phyloP scores from a whole-genome alignment of 2,113 vertebrate genomes.

The Cyphomyrus plagiostoma region DNA sequence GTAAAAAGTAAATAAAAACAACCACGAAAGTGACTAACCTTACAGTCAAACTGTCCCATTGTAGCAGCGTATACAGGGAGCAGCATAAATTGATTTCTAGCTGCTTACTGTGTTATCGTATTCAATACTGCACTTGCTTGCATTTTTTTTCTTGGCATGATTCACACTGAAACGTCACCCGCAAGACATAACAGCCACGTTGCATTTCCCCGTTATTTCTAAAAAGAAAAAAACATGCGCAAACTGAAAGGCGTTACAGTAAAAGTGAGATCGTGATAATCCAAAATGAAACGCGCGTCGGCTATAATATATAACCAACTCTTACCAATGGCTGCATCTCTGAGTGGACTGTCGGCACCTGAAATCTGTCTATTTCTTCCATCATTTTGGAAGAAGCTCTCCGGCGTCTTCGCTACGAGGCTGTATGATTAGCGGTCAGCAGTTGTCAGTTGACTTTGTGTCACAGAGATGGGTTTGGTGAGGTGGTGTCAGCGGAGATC shows the following conservation, averaged over 20 bases:
- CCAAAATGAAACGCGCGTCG: neutral
- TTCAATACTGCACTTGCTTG: neutral
- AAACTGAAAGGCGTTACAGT: neutral
- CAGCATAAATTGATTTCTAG: neutral
- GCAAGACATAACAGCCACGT: neutral
- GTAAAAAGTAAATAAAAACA: neutral
- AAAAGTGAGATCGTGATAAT: neutral
- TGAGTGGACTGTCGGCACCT: conserved; percentile 83
- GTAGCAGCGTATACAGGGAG: neutral
- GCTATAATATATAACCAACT: neutral
- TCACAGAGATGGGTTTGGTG: neutral
- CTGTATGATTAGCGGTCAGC: neutral
- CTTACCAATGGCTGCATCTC: conserved; percentile 93
- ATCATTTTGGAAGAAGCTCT: conserved; percentile 75
- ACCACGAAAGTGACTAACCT: neutral
- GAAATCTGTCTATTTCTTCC: conserved; percentile 94
- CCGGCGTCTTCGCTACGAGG: conserved; percentile 11
- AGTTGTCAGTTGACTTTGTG: neutral
- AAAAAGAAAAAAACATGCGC: neutral
- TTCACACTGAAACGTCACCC: neutral
- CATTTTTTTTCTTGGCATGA: neutral
- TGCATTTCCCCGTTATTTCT: neutral
- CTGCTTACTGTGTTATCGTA: neutral
- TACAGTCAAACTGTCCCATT: neutral
- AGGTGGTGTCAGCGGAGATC: neutral